Percentiles rank a stretch among this genome's conserved stretches.
Conservation (phyloP, 2,888 invertebrate genomes). For the Trilocha varians region DNA sequence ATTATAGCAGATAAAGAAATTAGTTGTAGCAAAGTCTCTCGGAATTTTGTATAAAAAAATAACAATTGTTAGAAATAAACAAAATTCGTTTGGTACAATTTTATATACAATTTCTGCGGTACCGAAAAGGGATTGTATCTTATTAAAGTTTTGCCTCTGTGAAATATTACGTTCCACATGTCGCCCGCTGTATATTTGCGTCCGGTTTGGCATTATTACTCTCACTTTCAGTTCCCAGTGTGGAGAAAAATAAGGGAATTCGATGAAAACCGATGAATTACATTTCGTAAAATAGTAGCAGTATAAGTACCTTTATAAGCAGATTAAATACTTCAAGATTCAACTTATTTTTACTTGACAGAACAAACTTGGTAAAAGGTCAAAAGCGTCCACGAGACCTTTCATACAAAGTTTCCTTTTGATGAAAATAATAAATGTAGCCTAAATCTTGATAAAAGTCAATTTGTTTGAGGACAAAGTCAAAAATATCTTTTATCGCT, state of each 20-base stretch:
- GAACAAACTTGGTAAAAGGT: no score
- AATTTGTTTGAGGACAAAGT: not conserved
- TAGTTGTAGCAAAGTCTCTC: no score
- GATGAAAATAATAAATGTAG: no score
- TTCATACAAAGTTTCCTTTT: no score
- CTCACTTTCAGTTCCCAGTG: conserved; percentile 38
- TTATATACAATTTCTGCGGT: conserved; percentile 1
- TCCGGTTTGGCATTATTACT: conserved; percentile 35
- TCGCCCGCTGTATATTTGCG: conserved; percentile 39
- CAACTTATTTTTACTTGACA: no score
- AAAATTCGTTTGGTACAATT: not conserved
- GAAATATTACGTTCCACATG: conserved; percentile 48
- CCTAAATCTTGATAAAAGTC: no score
- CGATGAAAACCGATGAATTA: no score
- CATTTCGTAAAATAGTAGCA: no score
- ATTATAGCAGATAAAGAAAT: not conserved
- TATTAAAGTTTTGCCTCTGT: conserved; percentile 37
- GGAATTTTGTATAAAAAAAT: not conserved
- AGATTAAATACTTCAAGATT: no score
- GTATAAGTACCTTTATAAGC: no score
- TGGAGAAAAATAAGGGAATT: conserved; percentile 33
- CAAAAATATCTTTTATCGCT: not conserved
- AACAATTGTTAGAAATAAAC: not conserved
- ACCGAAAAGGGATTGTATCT: conserved; percentile 20
- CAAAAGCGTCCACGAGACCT: no score